phyloP scores from a whole-genome alignment of 2,888 invertebrate genomes.

The Acronicta leporina region DNA sequence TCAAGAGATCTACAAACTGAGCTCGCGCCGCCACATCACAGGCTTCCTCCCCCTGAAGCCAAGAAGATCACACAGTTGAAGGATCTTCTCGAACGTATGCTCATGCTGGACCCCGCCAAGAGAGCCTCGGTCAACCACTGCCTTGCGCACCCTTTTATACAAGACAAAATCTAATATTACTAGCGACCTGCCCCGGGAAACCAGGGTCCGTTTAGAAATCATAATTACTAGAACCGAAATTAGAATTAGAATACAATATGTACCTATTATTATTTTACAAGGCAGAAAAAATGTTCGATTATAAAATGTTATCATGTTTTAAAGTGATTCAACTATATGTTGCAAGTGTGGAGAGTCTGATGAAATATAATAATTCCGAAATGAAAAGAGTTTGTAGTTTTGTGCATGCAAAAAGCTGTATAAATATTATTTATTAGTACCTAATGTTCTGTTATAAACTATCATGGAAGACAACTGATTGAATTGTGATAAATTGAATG shows the following conservation, averaged over 20 bases:
- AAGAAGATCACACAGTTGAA: conserved; percentile 97
- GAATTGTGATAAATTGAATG: neutral
- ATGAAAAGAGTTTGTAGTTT: neutral
- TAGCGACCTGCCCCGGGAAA: conserved; percentile 2
- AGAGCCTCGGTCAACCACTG: conserved; percentile 98
- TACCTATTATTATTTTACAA: conserved; percentile 4
- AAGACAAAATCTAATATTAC: conserved; percentile 93
- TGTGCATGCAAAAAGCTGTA: neutral
- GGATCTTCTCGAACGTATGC: conserved; percentile 96
- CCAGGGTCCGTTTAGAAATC: conserved; percentile 12
- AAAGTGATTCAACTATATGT: no score
- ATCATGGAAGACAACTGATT: neutral
- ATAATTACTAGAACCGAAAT: conserved; percentile 5
- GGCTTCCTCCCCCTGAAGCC: conserved; percentile 95
- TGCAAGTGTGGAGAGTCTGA: no score
- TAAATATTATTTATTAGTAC: neutral
- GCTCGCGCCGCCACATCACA: conserved; percentile 95
- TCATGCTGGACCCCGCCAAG: conserved; percentile 97
- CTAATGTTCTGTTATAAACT: neutral
- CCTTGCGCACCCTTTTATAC: conserved; percentile 97
- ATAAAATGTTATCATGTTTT: neutral
- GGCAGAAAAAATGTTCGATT: neutral
- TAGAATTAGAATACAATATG: neutral
- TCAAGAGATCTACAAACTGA: conserved; percentile 96
- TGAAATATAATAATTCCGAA: no score